Evolutionary conservation across 1,140 invertebrate genomes (phyloP), one percentile per base, ranked within the genome.

Genomic region (Caerostris darwini): DNA sequence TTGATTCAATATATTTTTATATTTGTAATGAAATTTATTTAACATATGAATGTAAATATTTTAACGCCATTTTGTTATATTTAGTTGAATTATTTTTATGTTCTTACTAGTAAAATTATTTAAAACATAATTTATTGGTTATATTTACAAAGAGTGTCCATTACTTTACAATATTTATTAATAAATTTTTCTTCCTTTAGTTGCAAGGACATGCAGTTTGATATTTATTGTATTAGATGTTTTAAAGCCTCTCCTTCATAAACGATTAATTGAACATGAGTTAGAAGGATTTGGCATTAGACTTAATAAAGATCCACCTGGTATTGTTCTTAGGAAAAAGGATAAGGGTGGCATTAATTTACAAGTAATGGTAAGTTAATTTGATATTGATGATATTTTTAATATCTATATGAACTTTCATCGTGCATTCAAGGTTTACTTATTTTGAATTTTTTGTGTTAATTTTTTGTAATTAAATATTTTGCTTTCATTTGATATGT

Each of bases 141-240:
- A 34, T 34, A 34, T 34, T 34, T 34, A 34, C 34, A 34, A 34
- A 34, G 34, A 34, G 2, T 34, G 34, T 34, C 34, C 34, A 34
- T 34, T 34, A 34, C 34, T 34, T 34, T 34, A 34, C 34, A 34
- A 34, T 34, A 34, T 34, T 34, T 34, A 34, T 34, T 34, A 34
- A 34, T 34, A 34, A 34, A 34, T 34, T 64, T 87, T 34, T 17
- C 50, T 58, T 61, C 56, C 61, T 95, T 94, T 94, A 96, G 99
- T 99, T 0, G 99, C 99, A 0, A 97, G 99, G 94, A 99, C 99
- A 0, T 99, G 99, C 96, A 99, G 98, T 96, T 97, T 99, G 3
- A 99, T 99, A 95, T 99, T 99, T 95, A 99, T 99, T 96, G 99
- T 99, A 3, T 96, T 99, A 53, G 99, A 99, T 96, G 99, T 99